phyloP scores from a whole-genome alignment of 2,888 invertebrate species.

The Atrina japonica region DNA sequence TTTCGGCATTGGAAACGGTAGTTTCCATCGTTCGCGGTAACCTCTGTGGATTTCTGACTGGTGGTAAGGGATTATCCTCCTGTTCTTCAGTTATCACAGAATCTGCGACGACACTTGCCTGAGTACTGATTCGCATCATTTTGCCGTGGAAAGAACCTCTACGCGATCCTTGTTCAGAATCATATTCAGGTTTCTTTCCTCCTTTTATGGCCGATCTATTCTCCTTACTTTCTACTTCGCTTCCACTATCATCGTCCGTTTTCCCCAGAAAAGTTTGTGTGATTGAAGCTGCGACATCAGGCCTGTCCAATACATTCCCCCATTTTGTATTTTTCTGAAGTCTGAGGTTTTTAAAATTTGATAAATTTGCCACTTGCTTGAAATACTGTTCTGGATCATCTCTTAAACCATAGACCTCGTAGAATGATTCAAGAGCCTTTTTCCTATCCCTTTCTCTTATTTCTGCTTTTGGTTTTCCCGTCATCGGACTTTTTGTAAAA shows the following conservation, averaged over 20 bases:
- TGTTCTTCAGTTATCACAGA: constrained; percentile 9
- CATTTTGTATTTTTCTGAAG: constrained; percentile 61
- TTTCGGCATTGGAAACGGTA: background rate
- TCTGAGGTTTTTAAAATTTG: constrained; percentile 57
- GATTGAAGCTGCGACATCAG: constrained; percentile 53
- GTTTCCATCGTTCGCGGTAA: constrained; percentile 13
- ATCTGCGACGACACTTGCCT: constrained; percentile 10
- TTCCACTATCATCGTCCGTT: constrained; percentile 29
- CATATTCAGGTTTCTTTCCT: background rate
- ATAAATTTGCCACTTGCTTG: constrained; percentile 58
- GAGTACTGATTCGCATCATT: constrained; percentile 13
- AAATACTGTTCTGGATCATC: constrained; percentile 75
- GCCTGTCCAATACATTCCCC: constrained; percentile 58
- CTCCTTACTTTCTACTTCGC: constrained; percentile 35
- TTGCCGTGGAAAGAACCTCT: background rate
- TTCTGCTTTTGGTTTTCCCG: constrained; percentile 62
- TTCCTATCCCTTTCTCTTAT: constrained; percentile 50
- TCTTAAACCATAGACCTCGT: constrained; percentile 36
- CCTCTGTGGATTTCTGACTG: background rate
- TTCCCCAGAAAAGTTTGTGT: constrained; percentile 44
- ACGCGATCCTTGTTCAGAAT: constrained; percentile 1
- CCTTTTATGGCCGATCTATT: constrained; percentile 37
- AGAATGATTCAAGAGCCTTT: constrained; percentile 48
- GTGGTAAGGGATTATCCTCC: constrained; percentile 7
- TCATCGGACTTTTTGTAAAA: constrained; percentile 72